A percentile compares a stretch with the other conserved stretches of the same genome.
Evolutionary conservation across 64 coral and sea anemone genomes (phyloP).

Genomic region (Stylophora pistillata): DNA sequence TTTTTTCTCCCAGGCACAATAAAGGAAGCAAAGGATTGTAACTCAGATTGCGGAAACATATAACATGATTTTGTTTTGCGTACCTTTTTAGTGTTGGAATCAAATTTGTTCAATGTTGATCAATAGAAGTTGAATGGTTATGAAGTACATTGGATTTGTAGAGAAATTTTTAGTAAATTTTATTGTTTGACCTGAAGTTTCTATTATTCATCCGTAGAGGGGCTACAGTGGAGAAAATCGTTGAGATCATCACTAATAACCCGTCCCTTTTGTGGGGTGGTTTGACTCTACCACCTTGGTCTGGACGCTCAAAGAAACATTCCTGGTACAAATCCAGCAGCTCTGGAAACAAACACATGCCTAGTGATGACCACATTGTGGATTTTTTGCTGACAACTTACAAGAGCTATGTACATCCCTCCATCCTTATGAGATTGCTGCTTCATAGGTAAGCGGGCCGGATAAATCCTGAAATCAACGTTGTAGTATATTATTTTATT

Average conservation of each 20-base stretch:
- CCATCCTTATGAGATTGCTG: constrained; percentile 88
- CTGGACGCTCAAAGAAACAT: constrained; percentile 53
- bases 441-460: constrained; percentile 91
- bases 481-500: no score
- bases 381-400: constrained; percentile 88
- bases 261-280: constrained; percentile 85
- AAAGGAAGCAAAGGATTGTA: no score
- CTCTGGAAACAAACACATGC: constrained; percentile 28
- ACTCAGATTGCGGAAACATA: no score
- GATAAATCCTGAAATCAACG: no score
- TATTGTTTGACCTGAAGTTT: background rate
- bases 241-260: constrained; percentile 81
- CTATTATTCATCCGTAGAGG: constrained; percentile 42
- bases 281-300: constrained; percentile 60
- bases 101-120: no score
- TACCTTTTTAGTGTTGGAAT: no score
- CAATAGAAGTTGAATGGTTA: no score
- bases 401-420: constrained; percentile 78
- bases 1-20: no score
- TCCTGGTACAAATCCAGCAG: constrained; percentile 48
- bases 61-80: no score
- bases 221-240: constrained; percentile 86
- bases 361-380: constrained; percentile 83
- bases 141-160: no score
- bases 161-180: background rate